phyloP scores from a whole-genome alignment of 2,888 invertebrate genomes.

The Willowsia nigromaculata region DNA sequence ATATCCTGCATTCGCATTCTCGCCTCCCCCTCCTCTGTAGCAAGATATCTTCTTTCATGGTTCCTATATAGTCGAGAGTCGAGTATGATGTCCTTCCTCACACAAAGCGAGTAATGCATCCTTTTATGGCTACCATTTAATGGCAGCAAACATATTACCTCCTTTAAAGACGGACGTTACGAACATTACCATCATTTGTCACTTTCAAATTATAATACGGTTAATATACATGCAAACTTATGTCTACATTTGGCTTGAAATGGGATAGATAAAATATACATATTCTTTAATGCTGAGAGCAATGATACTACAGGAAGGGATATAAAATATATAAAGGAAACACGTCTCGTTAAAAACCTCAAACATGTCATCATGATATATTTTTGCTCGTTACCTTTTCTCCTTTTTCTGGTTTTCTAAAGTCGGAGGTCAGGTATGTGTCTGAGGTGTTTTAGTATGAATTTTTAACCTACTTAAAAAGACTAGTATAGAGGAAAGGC shows the following conservation, averaged over 20 bases:
- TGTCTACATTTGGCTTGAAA: neutral
- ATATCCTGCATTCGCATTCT: neutral
- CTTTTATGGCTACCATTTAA: constrained; percentile 51
- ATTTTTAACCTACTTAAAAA: neutral
- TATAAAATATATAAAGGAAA: no score
- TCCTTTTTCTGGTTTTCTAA: neutral
- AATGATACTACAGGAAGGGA: neutral
- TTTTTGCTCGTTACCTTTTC: constrained; percentile 32
- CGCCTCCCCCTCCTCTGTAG: neutral
- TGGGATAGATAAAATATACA: neutral
- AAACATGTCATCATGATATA: constrained; percentile 22
- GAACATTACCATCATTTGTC: constrained; percentile 56
- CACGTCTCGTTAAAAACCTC: constrained; percentile 24
- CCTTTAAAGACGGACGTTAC: constrained; percentile 34
- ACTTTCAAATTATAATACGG: constrained; percentile 63
- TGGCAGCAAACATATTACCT: constrained; percentile 55
- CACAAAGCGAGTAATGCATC: no score
- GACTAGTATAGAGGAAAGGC: neutral
- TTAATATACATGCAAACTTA: neutral
- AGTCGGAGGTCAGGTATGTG: constrained; percentile 42
- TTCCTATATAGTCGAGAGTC: neutral
- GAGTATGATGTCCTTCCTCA: no score
- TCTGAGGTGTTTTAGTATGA: neutral
- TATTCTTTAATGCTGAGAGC: constrained; percentile 10
- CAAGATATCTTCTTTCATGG: no score